Evolutionary conservation across 2,113 vertebrate genomes (phyloP).

Genomic region (Symphodus melops): DNA sequence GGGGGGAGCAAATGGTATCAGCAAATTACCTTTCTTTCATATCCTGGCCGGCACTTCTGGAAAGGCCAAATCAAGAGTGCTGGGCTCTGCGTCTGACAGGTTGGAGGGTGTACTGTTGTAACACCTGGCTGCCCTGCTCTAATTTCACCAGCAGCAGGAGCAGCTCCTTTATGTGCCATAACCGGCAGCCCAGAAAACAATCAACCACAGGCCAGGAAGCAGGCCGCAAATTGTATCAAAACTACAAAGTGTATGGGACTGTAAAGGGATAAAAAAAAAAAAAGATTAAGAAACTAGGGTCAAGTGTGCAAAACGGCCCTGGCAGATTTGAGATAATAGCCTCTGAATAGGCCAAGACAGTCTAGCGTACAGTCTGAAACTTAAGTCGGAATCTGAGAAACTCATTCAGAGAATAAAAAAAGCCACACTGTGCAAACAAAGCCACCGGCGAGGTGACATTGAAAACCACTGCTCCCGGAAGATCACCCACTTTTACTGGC

Average conservation of each 20-base stretch:
- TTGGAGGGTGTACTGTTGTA: constrained; percentile 42
- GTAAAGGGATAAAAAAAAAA: constrained; percentile 24
- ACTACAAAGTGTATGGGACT: background rate
- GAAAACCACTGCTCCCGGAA: constrained; percentile 14
- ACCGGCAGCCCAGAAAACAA: constrained; percentile 42
- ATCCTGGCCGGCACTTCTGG: constrained; percentile 27
- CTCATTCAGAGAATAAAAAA: constrained; percentile 22
- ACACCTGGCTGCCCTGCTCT: constrained; percentile 57
- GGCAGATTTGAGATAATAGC: too few relatives aligned
- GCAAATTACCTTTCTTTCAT: constrained; percentile 51
- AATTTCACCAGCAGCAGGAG: constrained; percentile 46
- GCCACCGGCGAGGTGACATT: constrained; percentile 40
- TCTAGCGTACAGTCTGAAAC: constrained; percentile 14
- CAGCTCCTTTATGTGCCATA: constrained; percentile 43
- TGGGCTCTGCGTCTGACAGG: constrained; percentile 37
- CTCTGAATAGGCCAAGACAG: background rate
- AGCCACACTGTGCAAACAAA: constrained; percentile 33
- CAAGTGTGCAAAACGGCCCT: background rate
- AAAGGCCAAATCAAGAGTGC: constrained; percentile 37
- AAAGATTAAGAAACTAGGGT: background rate
- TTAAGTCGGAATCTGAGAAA: constrained; percentile 13
- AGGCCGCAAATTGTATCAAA: constrained; percentile 3
- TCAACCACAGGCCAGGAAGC: constrained; percentile 33
- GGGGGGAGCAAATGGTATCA: constrained; percentile 19
- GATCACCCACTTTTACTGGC: constrained; percentile 39